phyloP scores from a whole-genome alignment of 2,797 vertebrate genomes.

The Coccyzus lansbergi region DNA sequence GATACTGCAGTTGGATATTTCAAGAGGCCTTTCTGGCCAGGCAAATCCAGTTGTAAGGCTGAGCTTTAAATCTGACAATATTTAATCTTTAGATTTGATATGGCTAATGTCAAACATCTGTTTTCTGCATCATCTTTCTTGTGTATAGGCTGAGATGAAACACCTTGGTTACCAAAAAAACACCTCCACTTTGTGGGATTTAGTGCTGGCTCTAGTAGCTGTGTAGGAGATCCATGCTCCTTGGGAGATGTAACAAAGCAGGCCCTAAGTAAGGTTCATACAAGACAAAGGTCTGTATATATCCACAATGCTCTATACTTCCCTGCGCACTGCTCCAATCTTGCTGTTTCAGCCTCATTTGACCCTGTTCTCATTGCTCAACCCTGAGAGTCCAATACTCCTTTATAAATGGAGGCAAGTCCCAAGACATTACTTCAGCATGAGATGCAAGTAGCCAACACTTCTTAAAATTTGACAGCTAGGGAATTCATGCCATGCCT shows the following conservation, averaged over 20 bases:
- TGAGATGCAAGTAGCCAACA: neutral
- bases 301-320: neutral
- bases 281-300: neutral
- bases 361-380: neutral
- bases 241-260: neutral
- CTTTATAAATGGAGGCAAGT: neutral
- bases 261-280: neutral
- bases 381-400: neutral
- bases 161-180: neutral
- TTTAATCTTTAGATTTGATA: neutral
- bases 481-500: neutral
- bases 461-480: neutral
- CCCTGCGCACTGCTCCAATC: neutral
- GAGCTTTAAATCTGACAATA: neutral
- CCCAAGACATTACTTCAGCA: neutral
- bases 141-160: neutral
- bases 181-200: neutral
- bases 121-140: neutral
- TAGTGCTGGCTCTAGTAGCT: neutral
- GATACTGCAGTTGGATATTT: neutral
- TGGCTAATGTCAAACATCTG: neutral
- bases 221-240: neutral
- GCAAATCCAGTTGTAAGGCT: neutral
- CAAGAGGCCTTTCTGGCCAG: neutral
- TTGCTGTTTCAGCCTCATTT: neutral